Conservation (phyloP, 2,113 vertebrate genomes). For the Choloepus hoffmanni region DNA sequence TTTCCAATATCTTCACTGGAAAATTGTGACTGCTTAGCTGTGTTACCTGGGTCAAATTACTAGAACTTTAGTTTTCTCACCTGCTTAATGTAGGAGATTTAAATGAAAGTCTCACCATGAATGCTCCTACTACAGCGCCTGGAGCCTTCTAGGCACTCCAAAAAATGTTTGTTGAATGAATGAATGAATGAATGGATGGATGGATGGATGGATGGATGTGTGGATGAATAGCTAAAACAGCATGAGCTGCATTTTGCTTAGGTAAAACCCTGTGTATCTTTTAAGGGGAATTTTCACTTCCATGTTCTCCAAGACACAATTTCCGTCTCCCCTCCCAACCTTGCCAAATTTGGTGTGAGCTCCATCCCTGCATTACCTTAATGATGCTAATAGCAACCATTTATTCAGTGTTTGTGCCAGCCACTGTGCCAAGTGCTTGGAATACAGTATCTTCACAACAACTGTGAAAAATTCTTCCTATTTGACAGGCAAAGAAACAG, state of each 20-base stretch:
- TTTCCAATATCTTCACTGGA: not conserved
- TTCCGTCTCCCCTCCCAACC: not conserved
- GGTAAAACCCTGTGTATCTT: not conserved
- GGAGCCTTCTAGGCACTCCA: not conserved
- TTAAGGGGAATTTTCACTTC: not conserved
- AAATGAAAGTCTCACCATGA: not conserved
- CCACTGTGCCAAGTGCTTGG: not conserved
- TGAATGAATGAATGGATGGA: not conserved
- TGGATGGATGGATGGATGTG: not conserved
- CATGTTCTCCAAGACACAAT: not conserved
- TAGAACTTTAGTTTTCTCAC: not conserved
- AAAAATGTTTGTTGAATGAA: conserved; percentile 69
- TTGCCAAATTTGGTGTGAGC: not conserved
- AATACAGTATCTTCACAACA: not conserved
- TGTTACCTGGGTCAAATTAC: not conserved
- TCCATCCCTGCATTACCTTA: rapidly evolving
- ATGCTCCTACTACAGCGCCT: not conserved
- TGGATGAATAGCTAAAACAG: not conserved
- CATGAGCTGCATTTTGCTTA: not conserved
- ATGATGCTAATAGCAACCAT: rapidly evolving
- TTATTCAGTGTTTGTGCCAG: rapidly evolving
- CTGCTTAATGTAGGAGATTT: not conserved
- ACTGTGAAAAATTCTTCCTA: not conserved
- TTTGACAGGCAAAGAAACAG: not conserved
- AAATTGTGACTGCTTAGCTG: not conserved